Conservation (phyloP, 2,888 invertebrate species). For the Aporophyla nigra region DNA sequence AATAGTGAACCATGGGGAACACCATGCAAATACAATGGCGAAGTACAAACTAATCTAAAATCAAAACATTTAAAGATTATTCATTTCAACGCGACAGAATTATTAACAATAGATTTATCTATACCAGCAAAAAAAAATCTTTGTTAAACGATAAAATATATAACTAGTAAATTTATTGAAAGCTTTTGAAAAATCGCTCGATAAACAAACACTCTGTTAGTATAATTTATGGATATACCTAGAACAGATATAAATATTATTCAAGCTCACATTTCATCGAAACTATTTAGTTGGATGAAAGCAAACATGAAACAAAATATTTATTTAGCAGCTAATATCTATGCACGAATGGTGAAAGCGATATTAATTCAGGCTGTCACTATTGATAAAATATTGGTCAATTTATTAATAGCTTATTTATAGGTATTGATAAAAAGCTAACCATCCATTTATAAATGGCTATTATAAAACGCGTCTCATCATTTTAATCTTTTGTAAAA, state of each 20-base stretch:
- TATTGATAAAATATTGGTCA: neutral
- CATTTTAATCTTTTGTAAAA: neutral
- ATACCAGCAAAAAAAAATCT: neutral
- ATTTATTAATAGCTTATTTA: neutral
- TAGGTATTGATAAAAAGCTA: neutral
- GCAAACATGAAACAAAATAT: conserved; percentile 19
- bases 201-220: neutral
- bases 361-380: conserved; percentile 2
- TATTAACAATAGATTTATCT: neutral
- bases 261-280: conserved; percentile 35
- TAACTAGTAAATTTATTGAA: conserved; percentile 5
- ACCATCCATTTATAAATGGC: neutral
- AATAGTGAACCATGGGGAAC: conserved; percentile 1
- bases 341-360: neutral
- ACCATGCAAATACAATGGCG: neutral
- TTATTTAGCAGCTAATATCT: conserved; percentile 11
- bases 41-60: neutral
- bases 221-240: neutral
- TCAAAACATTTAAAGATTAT: neutral
- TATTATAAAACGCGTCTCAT: neutral
- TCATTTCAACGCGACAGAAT: neutral
- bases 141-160: neutral
- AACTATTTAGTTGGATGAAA: conserved; percentile 5
- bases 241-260: conserved; percentile 6
- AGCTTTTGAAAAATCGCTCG: conserved; percentile 5